Percentiles rank a stretch among this genome's conserved stretches.
Evolutionary conservation across 2,797 vertebrate genomes (phyloP).

Genomic region (Anabacerthia variegaticeps): DNA sequence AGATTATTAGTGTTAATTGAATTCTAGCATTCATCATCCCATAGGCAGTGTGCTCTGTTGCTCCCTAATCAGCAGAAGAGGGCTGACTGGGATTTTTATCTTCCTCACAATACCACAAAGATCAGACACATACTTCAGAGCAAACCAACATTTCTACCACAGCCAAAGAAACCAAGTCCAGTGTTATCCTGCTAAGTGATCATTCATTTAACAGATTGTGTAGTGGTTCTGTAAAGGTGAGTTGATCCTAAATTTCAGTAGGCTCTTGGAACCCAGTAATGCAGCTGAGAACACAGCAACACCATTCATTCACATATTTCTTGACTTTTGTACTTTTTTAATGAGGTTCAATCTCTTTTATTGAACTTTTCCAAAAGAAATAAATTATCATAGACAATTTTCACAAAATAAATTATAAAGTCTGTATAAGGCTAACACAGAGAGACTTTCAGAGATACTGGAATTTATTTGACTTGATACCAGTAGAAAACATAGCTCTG

Average conservation of each 20-base stretch:
- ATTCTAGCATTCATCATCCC: background rate
- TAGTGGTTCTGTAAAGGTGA: background rate
- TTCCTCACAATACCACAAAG: background rate
- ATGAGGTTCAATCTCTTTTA: background rate
- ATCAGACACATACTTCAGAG: background rate
- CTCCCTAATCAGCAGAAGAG: background rate
- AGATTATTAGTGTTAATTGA: background rate
- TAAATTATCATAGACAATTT: background rate
- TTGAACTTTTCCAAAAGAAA: background rate
- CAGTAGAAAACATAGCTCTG: background rate
- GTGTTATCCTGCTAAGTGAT: background rate
- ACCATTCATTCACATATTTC: background rate
- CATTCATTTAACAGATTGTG: background rate
- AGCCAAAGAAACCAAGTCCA: background rate
- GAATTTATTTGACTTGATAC: background rate
- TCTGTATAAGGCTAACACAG: accelerated
- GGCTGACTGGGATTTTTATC: background rate
- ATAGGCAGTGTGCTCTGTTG: background rate
- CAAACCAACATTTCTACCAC: background rate
- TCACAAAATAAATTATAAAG: background rate
- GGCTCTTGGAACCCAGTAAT: background rate
- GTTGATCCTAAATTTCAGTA: background rate
- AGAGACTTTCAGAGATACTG: background rate
- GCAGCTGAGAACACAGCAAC: background rate
- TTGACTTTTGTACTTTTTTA: background rate